Evolutionary conservation across 2,888 invertebrate genomes (phyloP), one percentile per base, ranked within the genome.

Genomic region (Diachrysia chrysitis): DNA sequence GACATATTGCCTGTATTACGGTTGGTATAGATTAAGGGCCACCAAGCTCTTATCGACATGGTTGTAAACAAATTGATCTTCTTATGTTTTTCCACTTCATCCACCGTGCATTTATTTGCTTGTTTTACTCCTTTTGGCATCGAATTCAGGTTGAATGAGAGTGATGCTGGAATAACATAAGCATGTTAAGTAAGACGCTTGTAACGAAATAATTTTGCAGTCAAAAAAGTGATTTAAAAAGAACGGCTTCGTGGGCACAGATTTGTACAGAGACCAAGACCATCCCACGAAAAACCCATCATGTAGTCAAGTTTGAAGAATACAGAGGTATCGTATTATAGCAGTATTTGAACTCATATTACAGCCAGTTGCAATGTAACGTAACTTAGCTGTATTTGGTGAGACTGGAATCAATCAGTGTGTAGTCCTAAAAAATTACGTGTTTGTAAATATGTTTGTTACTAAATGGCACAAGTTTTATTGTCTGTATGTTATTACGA

Each of bases 61-160:
- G 93, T 84, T 66, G 95, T 93, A 87, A 98, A 98, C n/a, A 97
- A 89, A 91, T 97, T 97, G 0, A 97, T 85, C 67, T 91, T 95
- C 21, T 95, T 96, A 1, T 91, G 83, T 2, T 89, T 90, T 14
- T 95, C 90, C 25, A 95, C 77, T 14, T 91, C 86, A 12, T 91
- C 88, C 21, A 95, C 73, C 1, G 87, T 89, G 81, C 97, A 97
- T 42, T 90, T 87, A 21, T 92, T 87, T 0, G 95, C 82, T 16
- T 89, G 87, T 59, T 92, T 91, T 7, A n/a, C 42, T 6, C 96
- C 97, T 66, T 93, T 91, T 0, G 96, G 95, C 89, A 97, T 78
- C 16, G 71, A 57, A 29, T 73, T 83, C 58, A 83, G 65, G 19
- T 79, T 75, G 16, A 83, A 73, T 0, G 81, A 75, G 3, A 74